Base-by-base conservation (phyloP, 2,113 vertebrate genomes). In the Dolichotis patagonum region DNA sequence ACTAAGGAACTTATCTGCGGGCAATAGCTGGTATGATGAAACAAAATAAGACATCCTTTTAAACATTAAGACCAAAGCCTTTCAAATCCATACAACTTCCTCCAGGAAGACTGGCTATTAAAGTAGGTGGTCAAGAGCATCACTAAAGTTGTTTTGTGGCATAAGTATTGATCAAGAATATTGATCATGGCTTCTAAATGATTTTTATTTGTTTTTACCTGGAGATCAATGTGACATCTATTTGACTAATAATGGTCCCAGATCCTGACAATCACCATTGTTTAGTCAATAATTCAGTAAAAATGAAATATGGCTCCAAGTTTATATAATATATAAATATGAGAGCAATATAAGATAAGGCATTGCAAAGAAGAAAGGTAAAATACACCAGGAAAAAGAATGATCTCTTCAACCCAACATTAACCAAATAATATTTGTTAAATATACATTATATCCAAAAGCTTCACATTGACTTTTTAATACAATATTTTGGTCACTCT, bases 161-260 rank as follows among this genome's bases (percentile, higher is more conserved):
- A 62, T 32, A 75, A 90, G 63, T 60, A 93, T 49, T 77, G 19
- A 86, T 85, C n/a, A 62, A 46, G 4, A 69, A 82, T 69, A 94
- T 60, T 81, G 46, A 84, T 71, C 43, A 85, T 35, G 2, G 35
- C 6, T 89, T 94, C n/a, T 83, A 83, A 71, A 75, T 75, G 38
- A 77, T 84, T 96, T 89, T 91, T 90, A 75, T 89, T 96, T 75
- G 12, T 75, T 91, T 92, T 92, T 38, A 67, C 91, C 73, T 86
- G 30, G 20, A 91, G 41, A 82, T 91, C 81, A 82, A 83, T 83
- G n/a, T 19, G 89, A 84, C 12, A 89, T 60, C 58, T 89, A 41
- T 91, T 30, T 87, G 43, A 85, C 81, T 85, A 65, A 77, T 71
- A 96, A 93, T 88, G 58, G 49, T 26, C 54, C 77, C 58, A 58